Base-by-base conservation (phyloP, 2,797 vertebrate genomes). In the Semotilus atromaculatus region DNA sequence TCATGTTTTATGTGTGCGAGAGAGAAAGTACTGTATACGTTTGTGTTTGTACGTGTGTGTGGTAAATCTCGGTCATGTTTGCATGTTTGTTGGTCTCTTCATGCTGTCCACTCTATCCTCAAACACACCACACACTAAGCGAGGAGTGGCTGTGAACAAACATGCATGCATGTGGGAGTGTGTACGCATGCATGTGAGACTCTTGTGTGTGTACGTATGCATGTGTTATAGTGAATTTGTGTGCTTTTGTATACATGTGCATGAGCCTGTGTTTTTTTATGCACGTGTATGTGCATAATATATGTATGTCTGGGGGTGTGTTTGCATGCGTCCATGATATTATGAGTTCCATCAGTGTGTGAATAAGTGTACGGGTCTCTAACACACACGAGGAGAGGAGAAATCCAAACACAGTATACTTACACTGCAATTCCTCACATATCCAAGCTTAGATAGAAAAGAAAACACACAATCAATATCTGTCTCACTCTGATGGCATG, bases 361-460 rank as follows among this genome's bases (percentile, higher is more conserved):
- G 93, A 93, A 91, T 90, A 93, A 93, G 92, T 92, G 91, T 89
- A 92, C 89, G 90, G 79, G 93, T 93, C 94, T 91, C 93, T 80
- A 91, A 93, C 92, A 94, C 94, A 95, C 88, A 95, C 92, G 94
- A 92, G 92, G 92, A 88, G 92, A 93, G 90, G 93, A 79, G 82
- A 83, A 90, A 93, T 91, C 89, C 92, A 94, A 94, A 93, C 90
- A 90, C 89, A 48, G 90, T 88, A 95, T 95, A 95, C 95, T 96
- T 93, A 96, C 94, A 91, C 93, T 86, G 91, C 93, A 95, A 94
- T 92, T 95, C 93, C 94, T 95, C 93, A 96, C 88, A 95, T 91
- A 95, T 95, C 94, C 94, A 92, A 94, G 94, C 95, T 96, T 95
- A 90, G 93, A 91, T 93, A 93, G 91, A 94, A 94, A 89, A 95